phyloP scores from a whole-genome alignment of 1,140 invertebrate species.

The Philopotamus ludificatus region DNA sequence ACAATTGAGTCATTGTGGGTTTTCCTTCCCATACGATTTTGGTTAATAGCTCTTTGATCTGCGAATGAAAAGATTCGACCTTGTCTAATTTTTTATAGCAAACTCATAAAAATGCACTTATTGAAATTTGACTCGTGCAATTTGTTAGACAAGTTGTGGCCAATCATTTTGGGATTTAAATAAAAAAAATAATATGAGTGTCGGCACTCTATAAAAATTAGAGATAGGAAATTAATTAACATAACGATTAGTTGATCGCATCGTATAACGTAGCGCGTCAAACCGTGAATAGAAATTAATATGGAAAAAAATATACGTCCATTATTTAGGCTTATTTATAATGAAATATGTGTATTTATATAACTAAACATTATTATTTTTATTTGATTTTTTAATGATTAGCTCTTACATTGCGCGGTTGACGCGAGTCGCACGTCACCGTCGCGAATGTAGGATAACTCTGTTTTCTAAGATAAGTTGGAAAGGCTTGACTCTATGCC shows the following conservation, averaged over 20 bases:
- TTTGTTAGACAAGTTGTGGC: background rate
- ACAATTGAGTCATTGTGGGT: background rate
- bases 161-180: background rate
- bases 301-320: too few relatives aligned
- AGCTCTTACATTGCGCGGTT: too few relatives aligned
- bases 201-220: background rate
- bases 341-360: too few relatives aligned
- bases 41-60: background rate
- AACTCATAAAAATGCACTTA: background rate
- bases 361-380: too few relatives aligned
- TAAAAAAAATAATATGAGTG: background rate
- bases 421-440: background rate
- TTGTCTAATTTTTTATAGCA: background rate
- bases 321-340: too few relatives aligned
- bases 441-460: slow-evolving; percentile 27
- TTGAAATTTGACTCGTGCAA: background rate
- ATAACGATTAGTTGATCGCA: background rate
- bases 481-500: slow-evolving; percentile 16
- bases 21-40: background rate
- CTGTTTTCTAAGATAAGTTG: slow-evolving; percentile 16
- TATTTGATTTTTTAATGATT: too few relatives aligned
- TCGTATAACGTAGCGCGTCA: background rate
- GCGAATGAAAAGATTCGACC: background rate
- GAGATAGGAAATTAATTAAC: too few relatives aligned
- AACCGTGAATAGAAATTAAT: too few relatives aligned